Evolutionary conservation across 2,888 invertebrate species (phyloP), one percentile per base, ranked within the genome.

Genomic region (Helleia helle): DNA sequence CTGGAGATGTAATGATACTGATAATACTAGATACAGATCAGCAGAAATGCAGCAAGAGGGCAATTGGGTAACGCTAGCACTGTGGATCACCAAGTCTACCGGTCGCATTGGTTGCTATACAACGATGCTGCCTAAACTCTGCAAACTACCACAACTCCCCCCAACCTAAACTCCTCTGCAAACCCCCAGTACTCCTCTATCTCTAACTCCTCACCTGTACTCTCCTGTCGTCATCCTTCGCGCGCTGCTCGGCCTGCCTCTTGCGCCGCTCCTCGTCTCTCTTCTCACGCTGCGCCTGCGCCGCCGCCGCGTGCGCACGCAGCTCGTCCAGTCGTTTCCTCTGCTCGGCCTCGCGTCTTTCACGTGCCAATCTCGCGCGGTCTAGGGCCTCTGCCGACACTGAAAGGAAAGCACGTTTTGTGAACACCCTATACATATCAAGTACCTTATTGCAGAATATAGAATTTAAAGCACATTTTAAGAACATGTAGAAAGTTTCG

Each of bases 291-390:
- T 94, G 94, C 65, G 91, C 91, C 84, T 95, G 95, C 65, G 95
- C 94, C 38, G 94, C 93, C 55, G 94, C 88, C 43, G 95, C 95
- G 81, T 95, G 95, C 68, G 93, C 91, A 65, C 93, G 92, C 61
- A 96, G 87, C 84, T 96, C 96, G 71, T 95, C 95, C 65, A 96
- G 87, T 77, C 94, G 93, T 68, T 91, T 91, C 65, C 94, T 91
- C 62, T 95, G 90, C 73, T 96, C 96, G 66, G 93, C 93, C 86
- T 95, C 93, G 74, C 96, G 95, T 59, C 93, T 88, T 66, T 96
- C 95, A 59, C 94, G 91, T 58, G 95, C 89, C 70, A 90, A 79
- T 70, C 89, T 88, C 61, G 91, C 86, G 76, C 91, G 88, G 72
- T 90, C 89, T 76, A 81, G 63, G 59, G 79, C 76, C 65, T 83